Percentiles rank a stretch among this genome's conserved stretches.
Conservation (phyloP, 2,797 vertebrate genomes). For the Pseudotriccus pelzelni region DNA sequence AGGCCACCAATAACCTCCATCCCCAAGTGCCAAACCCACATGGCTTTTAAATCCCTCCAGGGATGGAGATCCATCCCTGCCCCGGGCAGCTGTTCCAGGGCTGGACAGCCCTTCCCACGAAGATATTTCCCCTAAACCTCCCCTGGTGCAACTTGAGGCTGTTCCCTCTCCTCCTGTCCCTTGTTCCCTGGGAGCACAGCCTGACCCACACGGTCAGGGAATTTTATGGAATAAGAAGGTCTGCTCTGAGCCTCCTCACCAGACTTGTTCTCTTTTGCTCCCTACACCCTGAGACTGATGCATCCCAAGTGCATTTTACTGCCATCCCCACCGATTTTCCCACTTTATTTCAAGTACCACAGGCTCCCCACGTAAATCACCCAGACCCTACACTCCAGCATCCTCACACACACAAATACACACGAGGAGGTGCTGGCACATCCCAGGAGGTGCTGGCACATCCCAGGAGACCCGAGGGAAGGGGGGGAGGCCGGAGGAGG, state of each 20-base stretch:
- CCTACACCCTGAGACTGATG: rapidly evolving
- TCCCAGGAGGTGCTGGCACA: not conserved
- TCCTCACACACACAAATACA: not conserved
- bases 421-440: not conserved
- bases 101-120: not conserved
- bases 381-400: no score
- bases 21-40: not conserved
- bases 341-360: not conserved
- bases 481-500: not conserved
- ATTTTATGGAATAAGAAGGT: not conserved
- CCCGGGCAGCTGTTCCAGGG: not conserved
- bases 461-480: not conserved
- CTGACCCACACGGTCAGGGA: not conserved
- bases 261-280: rapidly evolving
- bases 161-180: not conserved
- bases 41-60: not conserved
- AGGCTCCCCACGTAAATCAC: no score
- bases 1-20: not conserved
- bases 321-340: rapidly evolving
- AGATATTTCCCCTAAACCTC: not conserved
- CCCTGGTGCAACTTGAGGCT: not conserved
- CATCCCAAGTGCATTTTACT: not conserved
- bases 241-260: not conserved
- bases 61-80: no score
- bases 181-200: not conserved